Percentiles rank a stretch among this genome's conserved stretches.
Evolutionary conservation across 2,113 vertebrate genomes (phyloP).

Genomic region (Rhinolophus sinicus): DNA sequence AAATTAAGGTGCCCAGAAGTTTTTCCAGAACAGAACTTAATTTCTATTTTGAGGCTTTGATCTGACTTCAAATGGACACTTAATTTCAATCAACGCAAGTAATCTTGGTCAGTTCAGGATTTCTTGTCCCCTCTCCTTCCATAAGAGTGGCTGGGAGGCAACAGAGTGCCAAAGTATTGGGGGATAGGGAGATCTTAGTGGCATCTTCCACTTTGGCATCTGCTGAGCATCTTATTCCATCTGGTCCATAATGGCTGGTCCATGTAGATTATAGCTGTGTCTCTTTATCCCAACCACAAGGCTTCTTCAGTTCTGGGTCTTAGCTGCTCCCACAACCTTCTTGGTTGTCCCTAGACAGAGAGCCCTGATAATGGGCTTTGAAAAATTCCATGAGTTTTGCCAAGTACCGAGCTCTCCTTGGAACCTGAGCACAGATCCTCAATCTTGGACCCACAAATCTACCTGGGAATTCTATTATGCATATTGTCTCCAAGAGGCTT

Average conservation of each 20-base stretch:
- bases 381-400: not conserved
- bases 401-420: not conserved
- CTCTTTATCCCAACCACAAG: not conserved
- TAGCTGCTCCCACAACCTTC: not conserved
- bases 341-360: not conserved
- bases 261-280: not conserved
- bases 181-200: not conserved
- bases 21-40: not conserved
- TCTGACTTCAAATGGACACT: not conserved
- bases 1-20: not conserved
- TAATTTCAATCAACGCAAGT: not conserved
- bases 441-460: not conserved
- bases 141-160: not conserved
- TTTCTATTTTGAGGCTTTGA: constrained; percentile 26
- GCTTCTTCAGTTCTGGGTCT: not conserved
- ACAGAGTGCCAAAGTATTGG: not conserved
- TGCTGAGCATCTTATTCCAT: not conserved
- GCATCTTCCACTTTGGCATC: not conserved
- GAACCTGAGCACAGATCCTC: not conserved
- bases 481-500: not conserved
- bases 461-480: not conserved
- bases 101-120: not conserved
- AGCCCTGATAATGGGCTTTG: not conserved
- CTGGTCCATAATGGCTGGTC: not conserved
- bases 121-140: not conserved